phyloP scores from a whole-genome alignment of 2,797 vertebrate genomes.

The Neomorphus geoffroyi region DNA sequence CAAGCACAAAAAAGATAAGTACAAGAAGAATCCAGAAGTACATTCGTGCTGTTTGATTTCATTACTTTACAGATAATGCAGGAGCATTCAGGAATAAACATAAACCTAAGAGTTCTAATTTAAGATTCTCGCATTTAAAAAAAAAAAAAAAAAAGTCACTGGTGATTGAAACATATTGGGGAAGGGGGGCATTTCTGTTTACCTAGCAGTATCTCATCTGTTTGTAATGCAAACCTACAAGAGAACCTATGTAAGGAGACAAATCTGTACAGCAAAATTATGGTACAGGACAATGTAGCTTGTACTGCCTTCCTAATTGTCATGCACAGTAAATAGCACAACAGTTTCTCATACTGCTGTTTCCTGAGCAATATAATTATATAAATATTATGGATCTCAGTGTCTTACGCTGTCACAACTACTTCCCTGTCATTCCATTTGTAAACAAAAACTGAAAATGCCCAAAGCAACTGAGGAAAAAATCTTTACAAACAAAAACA shows the following conservation, averaged over 20 bases:
- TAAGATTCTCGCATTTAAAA: not conserved
- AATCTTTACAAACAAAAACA: not conserved
- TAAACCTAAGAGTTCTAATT: not conserved
- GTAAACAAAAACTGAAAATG: constrained; percentile 7
- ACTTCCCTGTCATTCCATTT: not conserved
- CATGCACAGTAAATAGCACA: not conserved
- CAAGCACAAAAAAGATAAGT: not conserved
- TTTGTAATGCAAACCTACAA: not conserved
- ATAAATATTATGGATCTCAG: not conserved
- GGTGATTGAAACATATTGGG: not conserved
- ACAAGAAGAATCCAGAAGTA: not conserved
- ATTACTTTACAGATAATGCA: not conserved
- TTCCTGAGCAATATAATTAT: not conserved
- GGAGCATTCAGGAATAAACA: not conserved
- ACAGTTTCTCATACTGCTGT: not conserved
- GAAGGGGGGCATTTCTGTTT: not conserved
- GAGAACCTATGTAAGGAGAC: not conserved
- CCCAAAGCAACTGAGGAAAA: constrained; percentile 29
- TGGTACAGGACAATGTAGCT: not conserved
- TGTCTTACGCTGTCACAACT: not conserved
- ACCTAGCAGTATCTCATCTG: not conserved
- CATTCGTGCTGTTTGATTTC: not conserved
- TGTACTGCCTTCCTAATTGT: not conserved
- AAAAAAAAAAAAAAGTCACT: not conserved
- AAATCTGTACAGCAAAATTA: not conserved